Evolutionary conservation across 2,113 vertebrate species (phyloP).

Genomic region (Corydoras maculifer): DNA sequence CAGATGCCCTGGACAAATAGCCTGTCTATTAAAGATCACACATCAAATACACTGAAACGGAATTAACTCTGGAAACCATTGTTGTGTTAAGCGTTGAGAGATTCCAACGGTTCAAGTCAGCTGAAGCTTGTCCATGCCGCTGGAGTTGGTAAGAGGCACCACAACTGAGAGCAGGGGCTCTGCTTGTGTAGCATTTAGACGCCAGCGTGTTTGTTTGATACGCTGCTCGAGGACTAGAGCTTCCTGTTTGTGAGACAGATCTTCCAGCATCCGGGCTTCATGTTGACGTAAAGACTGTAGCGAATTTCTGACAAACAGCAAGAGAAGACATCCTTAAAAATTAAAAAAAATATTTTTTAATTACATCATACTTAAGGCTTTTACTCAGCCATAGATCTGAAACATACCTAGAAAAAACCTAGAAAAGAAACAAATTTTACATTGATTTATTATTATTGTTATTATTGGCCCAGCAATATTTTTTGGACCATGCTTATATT

Average conservation of each 20-base stretch:
- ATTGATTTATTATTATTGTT: no score
- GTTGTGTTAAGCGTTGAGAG: no score
- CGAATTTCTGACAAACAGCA: conserved; percentile 59
- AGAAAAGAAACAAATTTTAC: no score
- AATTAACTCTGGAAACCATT: no score
- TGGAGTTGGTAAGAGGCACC: conserved; percentile 59
- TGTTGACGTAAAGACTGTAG: conserved; percentile 76
- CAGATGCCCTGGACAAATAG: no score
- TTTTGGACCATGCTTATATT: no score
- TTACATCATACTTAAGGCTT: no score
- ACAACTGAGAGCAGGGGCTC: conserved; percentile 21
- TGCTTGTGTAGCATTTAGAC: conserved; percentile 30
- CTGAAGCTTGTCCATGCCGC: conserved; percentile 54
- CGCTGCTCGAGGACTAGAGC: conserved; percentile 60
- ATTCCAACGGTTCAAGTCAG: background rate
- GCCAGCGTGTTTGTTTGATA: conserved; percentile 51
- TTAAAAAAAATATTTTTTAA: background rate
- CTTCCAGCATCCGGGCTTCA: conserved; percentile 69
- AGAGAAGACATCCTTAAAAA: background rate
- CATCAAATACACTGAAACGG: no score
- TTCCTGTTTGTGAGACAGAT: conserved; percentile 70
- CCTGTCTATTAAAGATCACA: no score
- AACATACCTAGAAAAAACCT: no score
- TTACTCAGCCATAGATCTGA: no score
- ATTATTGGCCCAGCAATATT: no score